Evolutionary conservation across 2,888 invertebrate species (phyloP), one percentile per base, ranked within the genome.

Genomic region (Archips xylosteana): DNA sequence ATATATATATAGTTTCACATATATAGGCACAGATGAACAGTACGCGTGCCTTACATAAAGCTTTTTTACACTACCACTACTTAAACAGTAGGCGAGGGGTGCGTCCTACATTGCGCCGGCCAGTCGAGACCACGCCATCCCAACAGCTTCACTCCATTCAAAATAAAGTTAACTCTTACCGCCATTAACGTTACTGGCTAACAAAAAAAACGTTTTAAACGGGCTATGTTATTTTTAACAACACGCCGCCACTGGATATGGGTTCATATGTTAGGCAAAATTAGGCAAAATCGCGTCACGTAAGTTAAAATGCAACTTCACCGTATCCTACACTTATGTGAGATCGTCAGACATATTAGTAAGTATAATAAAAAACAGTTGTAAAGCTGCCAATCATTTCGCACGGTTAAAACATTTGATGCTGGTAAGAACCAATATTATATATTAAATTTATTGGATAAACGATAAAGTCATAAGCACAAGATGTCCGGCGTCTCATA

Each of bases 1-100:
- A n/a, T n/a, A n/a, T n/a, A 13, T 77, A 80, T 80, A 80, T 80
- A 76, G 75, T 75, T 79, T 75, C 81, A 79, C 80, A 87, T 87
- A 87, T 85, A 88, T 89, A 92, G 92, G 92, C 92, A 92, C 92
- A 88, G 89, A 90, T 89, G 89, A 91, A 92, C 89, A 87, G 83
- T 87, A 85, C 82, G 81, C 85, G 90, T 89, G 89, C 88, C 87
- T 76, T 76, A 80, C 77, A 85, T 85, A 85, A 88, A 84, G 87
- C 85, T 79, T 82, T 78, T 70, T 77, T 79, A 75, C 82, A 84
- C 88, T 91, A 88, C 82, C 79, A 83, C 89, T 90, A 91, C 83
- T 85, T 89, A 87, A 70, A 81, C 76, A 84, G 86, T 89, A 89
- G 90, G 92, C 92, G 93, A 92, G 92, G 92, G 91, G 79, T 92